Evolutionary conservation across 2,888 invertebrate species (phyloP).

Genomic region (Amblyjoppa fuscipennis): DNA sequence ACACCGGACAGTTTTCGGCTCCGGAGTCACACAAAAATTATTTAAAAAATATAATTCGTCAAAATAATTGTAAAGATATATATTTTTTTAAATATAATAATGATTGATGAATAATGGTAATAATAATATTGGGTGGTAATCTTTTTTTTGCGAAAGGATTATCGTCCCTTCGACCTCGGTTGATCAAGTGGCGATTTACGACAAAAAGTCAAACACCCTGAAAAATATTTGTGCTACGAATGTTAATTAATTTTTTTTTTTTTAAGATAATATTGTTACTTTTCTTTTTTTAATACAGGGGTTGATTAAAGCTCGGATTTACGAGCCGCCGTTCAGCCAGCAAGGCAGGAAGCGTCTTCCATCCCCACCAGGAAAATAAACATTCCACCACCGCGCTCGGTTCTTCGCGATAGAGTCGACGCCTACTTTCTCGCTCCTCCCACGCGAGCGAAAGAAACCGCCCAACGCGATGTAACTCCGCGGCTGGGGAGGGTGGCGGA

Average conservation of each 20-base stretch:
- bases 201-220: too few relatives aligned
- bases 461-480: constrained; percentile 41
- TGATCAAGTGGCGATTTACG: too few relatives aligned
- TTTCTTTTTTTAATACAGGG: background rate
- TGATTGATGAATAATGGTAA: too few relatives aligned
- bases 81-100: too few relatives aligned
- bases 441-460: constrained; percentile 29
- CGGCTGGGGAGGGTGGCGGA: background rate
- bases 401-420: background rate
- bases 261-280: background rate
- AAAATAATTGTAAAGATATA: too few relatives aligned
- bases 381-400: constrained; percentile 24
- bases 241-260: background rate
- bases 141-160: too few relatives aligned
- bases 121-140: too few relatives aligned
- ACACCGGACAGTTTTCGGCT: background rate
- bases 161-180: too few relatives aligned
- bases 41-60: background rate
- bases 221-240: too few relatives aligned
- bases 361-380: constrained; percentile 31
- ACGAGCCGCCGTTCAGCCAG: background rate
- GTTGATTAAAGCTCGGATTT: constrained; percentile 45
- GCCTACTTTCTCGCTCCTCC: constrained; percentile 62
- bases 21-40: background rate
- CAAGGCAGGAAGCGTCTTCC: constrained; percentile 18